These are phyloP conservation scores for Enteromius thamalakanensis DNA, from an alignment of 2,797 vertebrate species.

Conservation along the genomic window DNA sequence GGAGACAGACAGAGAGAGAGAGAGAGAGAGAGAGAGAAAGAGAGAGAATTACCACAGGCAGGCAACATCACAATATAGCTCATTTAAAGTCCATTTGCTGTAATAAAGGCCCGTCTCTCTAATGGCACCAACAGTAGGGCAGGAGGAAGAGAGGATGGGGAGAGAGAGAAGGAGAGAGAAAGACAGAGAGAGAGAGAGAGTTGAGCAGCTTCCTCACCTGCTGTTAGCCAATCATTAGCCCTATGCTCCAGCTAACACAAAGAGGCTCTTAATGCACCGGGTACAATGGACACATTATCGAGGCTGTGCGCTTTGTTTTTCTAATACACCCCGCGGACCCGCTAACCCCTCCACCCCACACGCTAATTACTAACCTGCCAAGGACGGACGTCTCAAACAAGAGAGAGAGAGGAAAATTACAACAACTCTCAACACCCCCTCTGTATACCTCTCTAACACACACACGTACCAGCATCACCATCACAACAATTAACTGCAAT, in stretches of 20 bases:
- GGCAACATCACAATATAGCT: slow-evolving; percentile 89
- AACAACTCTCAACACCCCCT: slow-evolving; percentile 47
- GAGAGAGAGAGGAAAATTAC: slow-evolving; percentile 61
- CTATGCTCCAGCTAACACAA: slow-evolving; percentile 90
- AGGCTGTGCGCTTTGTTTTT: slow-evolving; percentile 88
- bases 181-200: slow-evolving; percentile 66
- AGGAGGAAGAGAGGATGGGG: slow-evolving; percentile 69
- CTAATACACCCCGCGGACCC: slow-evolving; percentile 67
- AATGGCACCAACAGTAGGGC: slow-evolving; percentile 94
- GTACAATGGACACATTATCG: slow-evolving; percentile 92
- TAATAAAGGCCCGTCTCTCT: slow-evolving; percentile 90
- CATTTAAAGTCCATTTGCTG: slow-evolving; percentile 96
- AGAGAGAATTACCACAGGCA: slow-evolving; percentile 86
- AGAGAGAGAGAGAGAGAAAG: slow-evolving; percentile 69
- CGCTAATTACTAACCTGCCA: slow-evolving; percentile 70
- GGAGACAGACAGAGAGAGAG: slow-evolving; percentile 76
- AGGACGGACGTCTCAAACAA: slow-evolving; percentile 57
- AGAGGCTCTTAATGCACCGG: slow-evolving; percentile 88
- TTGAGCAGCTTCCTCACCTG: slow-evolving; percentile 89
- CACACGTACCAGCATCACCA: slow-evolving; percentile 34
- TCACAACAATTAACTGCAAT: slow-evolving; percentile 35
- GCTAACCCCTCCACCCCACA: slow-evolving; percentile 66
- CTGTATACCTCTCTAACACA: slow-evolving; percentile 29
- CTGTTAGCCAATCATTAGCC: slow-evolving; percentile 98
- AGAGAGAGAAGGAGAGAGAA: slow-evolving; percentile 69